Base-by-base conservation (phyloP, 2,797 vertebrate species). In the Rallus crepitans region DNA sequence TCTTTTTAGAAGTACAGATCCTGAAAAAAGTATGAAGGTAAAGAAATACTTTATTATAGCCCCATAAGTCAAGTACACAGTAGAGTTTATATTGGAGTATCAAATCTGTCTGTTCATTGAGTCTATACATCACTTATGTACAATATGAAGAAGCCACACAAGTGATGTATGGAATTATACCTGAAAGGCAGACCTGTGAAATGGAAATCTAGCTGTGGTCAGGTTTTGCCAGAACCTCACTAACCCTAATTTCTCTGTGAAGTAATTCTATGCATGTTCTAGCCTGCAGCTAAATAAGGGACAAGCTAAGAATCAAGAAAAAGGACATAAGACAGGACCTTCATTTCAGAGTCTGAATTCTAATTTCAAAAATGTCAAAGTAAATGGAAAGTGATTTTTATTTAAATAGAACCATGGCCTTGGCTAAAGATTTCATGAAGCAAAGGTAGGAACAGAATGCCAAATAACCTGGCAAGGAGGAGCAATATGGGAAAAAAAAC, bases 291-390 rank as follows among this genome's bases (percentile, higher is more conserved):
- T 76, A 85, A 93, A 87, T 69, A 81, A 94, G 86, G 50, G 71
- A 86, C 75, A 92, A 93, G 64, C 27, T 65, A 87, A 68, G 69
- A 93, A 89, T 87, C 76, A 93, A 73, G 69, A 68, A 85, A 93
- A 93, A 94, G 30, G 55, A 88, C 63, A 52, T 78, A 79, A 95
- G 79, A 81, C 57, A 87, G 79, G 65, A 77, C 69, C 82, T 71
- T 94, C 53, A 52, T 96, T 89, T 92, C 73, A 80, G 75, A 87
- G 61, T 71, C 87, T 89, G 84, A 92, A 95, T 91, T 89, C 84
- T 94, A 80, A 96, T 96, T 92, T 96, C 33, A 96, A 93, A 94
- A 96, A 91, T 78, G 76, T 90, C 87, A 92, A 82, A 88, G 50
- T 64, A 94, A 94, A 91, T 71, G 50, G 71, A 89, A 96, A 95